A percentile compares a stretch with the other conserved stretches of the same genome.
phyloP scores from a whole-genome alignment of 1,140 invertebrate species.

The Habropoda laboriosa region DNA sequence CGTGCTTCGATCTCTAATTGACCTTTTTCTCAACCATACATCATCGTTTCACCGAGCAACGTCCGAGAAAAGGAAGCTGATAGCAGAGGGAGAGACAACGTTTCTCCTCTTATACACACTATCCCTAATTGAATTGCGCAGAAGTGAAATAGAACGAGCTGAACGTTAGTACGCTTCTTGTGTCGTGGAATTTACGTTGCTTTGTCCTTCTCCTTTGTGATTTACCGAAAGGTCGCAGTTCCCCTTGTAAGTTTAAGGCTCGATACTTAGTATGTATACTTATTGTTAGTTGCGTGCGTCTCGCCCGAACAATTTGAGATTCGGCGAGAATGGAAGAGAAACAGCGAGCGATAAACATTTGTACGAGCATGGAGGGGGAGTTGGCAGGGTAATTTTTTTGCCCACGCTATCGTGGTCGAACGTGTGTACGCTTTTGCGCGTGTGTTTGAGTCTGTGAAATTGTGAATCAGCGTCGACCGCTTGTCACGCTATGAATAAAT shows the following conservation, averaged over 20 bases:
- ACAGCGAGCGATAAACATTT: background rate
- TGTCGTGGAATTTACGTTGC: background rate
- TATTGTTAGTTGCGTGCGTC: background rate
- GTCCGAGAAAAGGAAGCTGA: no score
- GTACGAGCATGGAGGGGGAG: background rate
- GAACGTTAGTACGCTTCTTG: background rate
- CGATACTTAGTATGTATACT: no score
- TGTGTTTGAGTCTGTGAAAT: background rate
- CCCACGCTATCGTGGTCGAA: no score
- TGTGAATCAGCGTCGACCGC: background rate
- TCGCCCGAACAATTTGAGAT: background rate
- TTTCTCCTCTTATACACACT: no score
- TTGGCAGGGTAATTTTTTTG: no score
- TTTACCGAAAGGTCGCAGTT: background rate
- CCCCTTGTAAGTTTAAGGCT: background rate
- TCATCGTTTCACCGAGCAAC: no score
- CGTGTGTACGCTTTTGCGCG: no score
- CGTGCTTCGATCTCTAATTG: no score
- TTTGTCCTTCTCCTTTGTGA: background rate
- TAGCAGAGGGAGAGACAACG: no score
- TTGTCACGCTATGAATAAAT: constrained; percentile 14
- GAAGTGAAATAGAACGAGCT: no score
- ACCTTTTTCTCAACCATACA: no score
- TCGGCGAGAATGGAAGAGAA: background rate
- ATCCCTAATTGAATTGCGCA: no score